Evolutionary conservation across 2,888 invertebrate species (phyloP), one percentile per base, ranked within the genome.

Genomic region (Eupsilia transversa): DNA sequence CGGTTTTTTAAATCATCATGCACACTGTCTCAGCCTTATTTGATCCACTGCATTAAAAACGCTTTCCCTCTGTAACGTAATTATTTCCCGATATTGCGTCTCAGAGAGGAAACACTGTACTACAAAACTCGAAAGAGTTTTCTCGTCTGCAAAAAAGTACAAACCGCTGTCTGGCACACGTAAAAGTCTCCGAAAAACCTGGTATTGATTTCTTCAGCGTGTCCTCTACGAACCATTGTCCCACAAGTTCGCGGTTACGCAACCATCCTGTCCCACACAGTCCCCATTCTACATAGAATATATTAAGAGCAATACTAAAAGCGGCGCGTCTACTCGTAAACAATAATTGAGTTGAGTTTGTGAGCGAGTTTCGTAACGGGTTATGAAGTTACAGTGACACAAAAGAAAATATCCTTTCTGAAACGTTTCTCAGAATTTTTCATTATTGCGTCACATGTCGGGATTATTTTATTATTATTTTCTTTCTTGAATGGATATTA

Each of bases 241-340:
- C 79, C 69, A 67, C 78, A 84, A 76, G 73, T 73, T 75, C 78
- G 79, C 66, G 75, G 78, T 89, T 88, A 85, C 88, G 86, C 84
- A 88, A 89, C 70, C 84, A 88, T 87, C 74, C 77, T 67, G 69
- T 76, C 72, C 83, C 72, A 72, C 72, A 69, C 64, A 38, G 65
- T 64, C 57, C 74, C 73, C 79, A 78, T 73, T 86, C 83, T 73
- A 76, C 72, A 74, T 72, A 76, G 82, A 88, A 88, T 87, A 82
- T 86, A 90, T 89, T 90, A 91, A 83, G 86, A 80, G 81, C 87
- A 88, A 86, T 88, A 86, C 85, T 87, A 86, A 86, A 88, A 82
- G 65, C 69, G 76, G 69, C 78, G 72, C 82, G 79, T 84, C 75
- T 69, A 77, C 76, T 86, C 84, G 74, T 88, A 88, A 89, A 89